phyloP scores from a whole-genome alignment of 1,140 invertebrate species.

The Chironomus tepperi region DNA sequence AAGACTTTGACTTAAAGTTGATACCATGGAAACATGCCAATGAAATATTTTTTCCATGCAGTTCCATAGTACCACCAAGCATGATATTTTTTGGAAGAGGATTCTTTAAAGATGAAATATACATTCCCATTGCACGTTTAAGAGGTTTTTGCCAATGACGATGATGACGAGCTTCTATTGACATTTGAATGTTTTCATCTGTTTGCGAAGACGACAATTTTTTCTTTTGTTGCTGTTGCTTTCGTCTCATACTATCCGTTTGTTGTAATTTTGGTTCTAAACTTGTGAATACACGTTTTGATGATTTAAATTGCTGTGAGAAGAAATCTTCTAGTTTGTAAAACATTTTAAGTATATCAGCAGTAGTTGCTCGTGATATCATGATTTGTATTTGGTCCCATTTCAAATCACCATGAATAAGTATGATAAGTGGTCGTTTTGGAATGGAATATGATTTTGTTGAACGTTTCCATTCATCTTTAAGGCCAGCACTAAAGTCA shows the following conservation, averaged over 20 bases:
- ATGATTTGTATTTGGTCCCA: conserved; percentile 93
- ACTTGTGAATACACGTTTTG: conserved; percentile 79
- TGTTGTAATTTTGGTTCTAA: conserved; percentile 47
- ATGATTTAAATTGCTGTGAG: conserved; percentile 88
- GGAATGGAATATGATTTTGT: conserved; percentile 31
- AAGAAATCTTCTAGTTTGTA: conserved; percentile 96
- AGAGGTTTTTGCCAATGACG: conserved; percentile 77
- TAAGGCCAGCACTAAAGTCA: conserved; percentile 64
- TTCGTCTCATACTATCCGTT: not conserved
- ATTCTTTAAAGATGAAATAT: conserved; percentile 60
- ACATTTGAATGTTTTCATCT: conserved; percentile 28
- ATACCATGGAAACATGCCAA: conserved; percentile 96
- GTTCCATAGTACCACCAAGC: conserved; percentile 85
- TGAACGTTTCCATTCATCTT: conserved; percentile 71
- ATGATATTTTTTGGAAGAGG: conserved; percentile 68
- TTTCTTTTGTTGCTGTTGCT: conserved; percentile 11
- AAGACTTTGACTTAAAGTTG: conserved; percentile 93
- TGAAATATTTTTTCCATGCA: conserved; percentile 85
- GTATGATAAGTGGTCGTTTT: conserved; percentile 71
- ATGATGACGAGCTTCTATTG: conserved; percentile 66
- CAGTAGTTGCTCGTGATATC: conserved; percentile 93
- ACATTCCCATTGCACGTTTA: conserved; percentile 55
- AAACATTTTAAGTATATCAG: conserved; percentile 93
- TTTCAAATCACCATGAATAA: conserved; percentile 82
- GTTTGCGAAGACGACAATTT: not conserved